Conservation (phyloP, 2,888 invertebrate genomes). For the Netelia melanura region DNA sequence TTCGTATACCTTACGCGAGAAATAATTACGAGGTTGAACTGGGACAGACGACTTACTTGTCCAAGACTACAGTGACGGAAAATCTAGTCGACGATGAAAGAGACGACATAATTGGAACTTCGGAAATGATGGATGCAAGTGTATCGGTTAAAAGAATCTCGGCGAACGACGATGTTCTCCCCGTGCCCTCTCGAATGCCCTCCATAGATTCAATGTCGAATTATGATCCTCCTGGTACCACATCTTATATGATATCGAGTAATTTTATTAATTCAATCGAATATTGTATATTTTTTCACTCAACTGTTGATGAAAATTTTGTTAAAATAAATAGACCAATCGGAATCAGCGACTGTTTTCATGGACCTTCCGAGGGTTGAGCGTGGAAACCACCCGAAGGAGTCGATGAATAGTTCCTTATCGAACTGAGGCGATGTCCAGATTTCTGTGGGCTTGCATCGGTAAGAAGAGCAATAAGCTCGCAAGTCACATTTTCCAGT, state of each 20-base stretch:
- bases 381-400: not conserved
- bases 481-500: not conserved
- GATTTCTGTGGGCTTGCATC: not conserved
- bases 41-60: conserved; percentile 2
- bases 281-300: too few relatives aligned
- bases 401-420: not conserved
- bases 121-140: not conserved
- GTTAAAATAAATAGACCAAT: not conserved
- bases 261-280: too few relatives aligned
- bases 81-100: not conserved
- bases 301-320: too few relatives aligned
- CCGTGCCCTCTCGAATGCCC: not conserved
- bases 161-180: not conserved
- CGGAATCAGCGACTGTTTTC: not conserved
- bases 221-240: not conserved
- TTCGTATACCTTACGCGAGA: conserved; percentile 46
- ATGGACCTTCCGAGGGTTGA: not conserved
- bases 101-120: not conserved
- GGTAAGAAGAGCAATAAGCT: not conserved
- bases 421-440: not conserved
- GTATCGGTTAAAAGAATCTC: not conserved
- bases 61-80: not conserved
- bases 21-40: conserved; percentile 44
- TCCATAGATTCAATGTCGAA: not conserved
- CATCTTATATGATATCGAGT: too few relatives aligned